These are phyloP conservation scores for Lycocerus yunnanus DNA, from an alignment of 2,888 invertebrate genomes.

Conservation along the genomic window DNA sequence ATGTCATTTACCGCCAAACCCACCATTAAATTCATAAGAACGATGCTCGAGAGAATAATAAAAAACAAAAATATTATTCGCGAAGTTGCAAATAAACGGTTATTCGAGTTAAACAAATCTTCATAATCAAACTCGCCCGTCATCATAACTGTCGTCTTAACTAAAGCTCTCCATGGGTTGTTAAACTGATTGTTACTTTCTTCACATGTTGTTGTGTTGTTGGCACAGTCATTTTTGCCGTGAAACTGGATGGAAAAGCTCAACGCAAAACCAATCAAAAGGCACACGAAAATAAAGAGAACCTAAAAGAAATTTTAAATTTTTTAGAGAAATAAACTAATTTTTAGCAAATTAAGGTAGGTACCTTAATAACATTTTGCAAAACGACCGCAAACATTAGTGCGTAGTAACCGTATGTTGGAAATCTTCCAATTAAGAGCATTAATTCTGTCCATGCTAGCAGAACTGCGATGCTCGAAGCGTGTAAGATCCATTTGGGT, in stretches of 20 bases:
- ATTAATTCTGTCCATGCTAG: slow-evolving; percentile 61
- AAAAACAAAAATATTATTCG: slow-evolving; percentile 59
- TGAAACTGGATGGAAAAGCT: slow-evolving; percentile 61
- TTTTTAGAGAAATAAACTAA: not conserved
- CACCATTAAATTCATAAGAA: slow-evolving; percentile 62
- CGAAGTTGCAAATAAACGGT: slow-evolving; percentile 46
- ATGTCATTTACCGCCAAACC: slow-evolving; percentile 63
- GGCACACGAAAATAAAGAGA: slow-evolving; percentile 53
- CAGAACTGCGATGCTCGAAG: slow-evolving; percentile 55
- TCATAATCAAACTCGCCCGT: slow-evolving; percentile 62
- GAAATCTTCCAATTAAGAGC: slow-evolving; percentile 60
- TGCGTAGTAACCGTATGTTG: slow-evolving; percentile 61
- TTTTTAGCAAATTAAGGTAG: slow-evolving; percentile 36
- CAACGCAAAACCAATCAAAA: slow-evolving; percentile 61
- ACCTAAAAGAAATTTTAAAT: not conserved
- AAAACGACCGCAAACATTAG: slow-evolving; percentile 62
- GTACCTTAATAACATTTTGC: slow-evolving; percentile 59
- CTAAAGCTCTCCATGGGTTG: slow-evolving; percentile 53
- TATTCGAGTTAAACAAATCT: slow-evolving; percentile 48
- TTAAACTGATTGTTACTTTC: slow-evolving; percentile 52
- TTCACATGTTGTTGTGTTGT: too few relatives aligned
- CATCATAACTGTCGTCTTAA: slow-evolving; percentile 64
- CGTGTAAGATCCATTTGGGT: slow-evolving; percentile 52
- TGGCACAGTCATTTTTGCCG: too few relatives aligned
- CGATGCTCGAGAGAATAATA: slow-evolving; percentile 59